Evolutionary conservation across 2,888 invertebrate genomes (phyloP), one percentile per base, ranked within the genome.

Genomic region (Phymatocera aterrima): DNA sequence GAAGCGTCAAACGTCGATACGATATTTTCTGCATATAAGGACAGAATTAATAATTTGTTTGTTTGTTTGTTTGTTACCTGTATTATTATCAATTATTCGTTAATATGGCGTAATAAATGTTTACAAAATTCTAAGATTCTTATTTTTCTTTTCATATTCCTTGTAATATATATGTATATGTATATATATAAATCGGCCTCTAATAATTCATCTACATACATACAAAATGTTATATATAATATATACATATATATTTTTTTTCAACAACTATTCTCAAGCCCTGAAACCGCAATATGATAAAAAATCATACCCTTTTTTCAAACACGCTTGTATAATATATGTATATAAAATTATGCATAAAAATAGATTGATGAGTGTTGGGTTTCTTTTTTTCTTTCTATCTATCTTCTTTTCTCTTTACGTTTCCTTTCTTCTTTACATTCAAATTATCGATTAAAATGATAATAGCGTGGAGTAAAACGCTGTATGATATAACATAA

Each of bases 141-240:
- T n/a, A n/a, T n/a, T n/a, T n/a, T n/a, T n/a, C n/a, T n/a, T n/a
- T n/a, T n/a, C n/a, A n/a, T n/a, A n/a, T n/a, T n/a, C 37, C 28
- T 57, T 57, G 40, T 57, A 57, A 57, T 57, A 57, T 57, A 57
- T 28, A 28, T 40, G 28, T 57, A 57, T 57, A 40, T 51, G 6
- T 18, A 51, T 18, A 18, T 51, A 10, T n/a, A n/a, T 6, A n/a
- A 34, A 64, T 18, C 64, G 18, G 8, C 37, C 64, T 40, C 5
- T 4, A n/a, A n/a, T 21, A 8, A 21, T 46, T 21, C 37, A 31
- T 8, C 28, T 10, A 31, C 37, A n/a, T 43, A 68, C 43, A 68
- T 68, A 68, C 28, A 68, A 68, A 68, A 68, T 68, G 46, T 46
- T 68, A 68, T 68, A 43, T 40, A n/a, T n/a, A n/a, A n/a, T 10